A percentile compares a stretch with the other conserved stretches of the same genome.
Conservation (phyloP, 2,113 vertebrate species). For the Melanotaenia duboulayi region DNA sequence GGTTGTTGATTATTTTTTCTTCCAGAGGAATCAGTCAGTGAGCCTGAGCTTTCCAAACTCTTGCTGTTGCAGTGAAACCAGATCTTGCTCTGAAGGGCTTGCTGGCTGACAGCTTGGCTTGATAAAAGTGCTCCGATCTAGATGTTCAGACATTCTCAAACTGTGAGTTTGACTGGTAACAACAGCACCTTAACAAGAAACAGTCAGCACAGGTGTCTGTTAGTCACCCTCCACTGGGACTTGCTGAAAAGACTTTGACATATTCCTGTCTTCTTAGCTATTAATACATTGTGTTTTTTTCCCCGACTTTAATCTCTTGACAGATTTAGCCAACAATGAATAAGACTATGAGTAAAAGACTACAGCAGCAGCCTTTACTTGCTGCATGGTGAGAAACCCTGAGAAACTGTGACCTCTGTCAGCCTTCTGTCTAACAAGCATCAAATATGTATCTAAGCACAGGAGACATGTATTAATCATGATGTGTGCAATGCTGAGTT, state of each 20-base stretch:
- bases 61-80: constrained; percentile 3
- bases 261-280: constrained; percentile 19
- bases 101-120: constrained; percentile 17
- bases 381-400: constrained; percentile 33
- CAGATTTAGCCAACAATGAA: neutral
- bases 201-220: constrained; percentile 16
- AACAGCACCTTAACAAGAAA: constrained; percentile 14
- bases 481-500: constrained; percentile 30
- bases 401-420: constrained; percentile 48
- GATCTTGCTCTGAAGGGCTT: constrained; percentile 8
- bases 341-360: constrained; percentile 1
- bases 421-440: constrained; percentile 45
- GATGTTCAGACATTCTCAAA: constrained; percentile 7
- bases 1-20: neutral
- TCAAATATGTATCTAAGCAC: constrained; percentile 67
- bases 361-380: neutral
- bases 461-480: constrained; percentile 65
- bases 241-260: constrained; percentile 22
- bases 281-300: neutral
- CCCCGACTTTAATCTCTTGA: constrained; percentile 5
- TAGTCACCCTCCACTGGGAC: neutral
- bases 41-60: constrained; percentile 1
- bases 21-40: neutral
- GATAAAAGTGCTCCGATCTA: neutral
- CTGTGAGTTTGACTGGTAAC: constrained; percentile 16